These are phyloP conservation scores for Epinotia nisella DNA, from an alignment of 2,888 invertebrate genomes.

Conservation along the genomic window DNA sequence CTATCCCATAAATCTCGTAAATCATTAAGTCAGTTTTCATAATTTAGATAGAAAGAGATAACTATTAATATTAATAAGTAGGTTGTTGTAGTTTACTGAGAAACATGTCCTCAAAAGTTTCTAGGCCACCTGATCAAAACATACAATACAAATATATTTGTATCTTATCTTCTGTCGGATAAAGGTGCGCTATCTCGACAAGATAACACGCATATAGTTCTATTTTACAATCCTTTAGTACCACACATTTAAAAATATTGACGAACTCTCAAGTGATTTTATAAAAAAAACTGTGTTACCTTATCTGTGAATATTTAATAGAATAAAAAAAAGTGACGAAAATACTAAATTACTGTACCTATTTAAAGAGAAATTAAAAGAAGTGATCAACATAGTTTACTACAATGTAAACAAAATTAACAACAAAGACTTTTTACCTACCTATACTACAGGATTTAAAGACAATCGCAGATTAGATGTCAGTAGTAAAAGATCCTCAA, in stretches of 20 bases:
- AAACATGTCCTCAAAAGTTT: constrained; percentile 45
- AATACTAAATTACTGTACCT: background rate
- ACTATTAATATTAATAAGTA: no score
- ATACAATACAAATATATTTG: constrained; percentile 43
- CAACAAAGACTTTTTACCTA: constrained; percentile 22
- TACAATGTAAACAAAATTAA: constrained; percentile 41
- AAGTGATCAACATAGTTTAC: constrained; percentile 37
- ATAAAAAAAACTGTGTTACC: background rate
- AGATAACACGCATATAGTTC: constrained; percentile 52
- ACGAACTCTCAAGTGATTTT: constrained; percentile 15
- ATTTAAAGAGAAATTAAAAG: no score
- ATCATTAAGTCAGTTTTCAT: no score
- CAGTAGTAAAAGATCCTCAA: background rate
- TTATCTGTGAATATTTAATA: background rate
- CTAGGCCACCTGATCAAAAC: constrained; percentile 49
- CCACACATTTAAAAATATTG: constrained; percentile 46
- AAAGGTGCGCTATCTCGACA: constrained; percentile 46
- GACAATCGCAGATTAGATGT: constrained; percentile 46
- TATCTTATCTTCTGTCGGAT: constrained; percentile 60
- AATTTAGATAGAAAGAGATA: no score
- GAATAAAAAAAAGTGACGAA: background rate
- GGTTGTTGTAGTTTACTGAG: background rate
- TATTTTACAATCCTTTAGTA: constrained; percentile 48
- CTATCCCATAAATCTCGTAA: no score
- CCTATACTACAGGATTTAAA: background rate